Percentiles rank a stretch among this genome's conserved stretches.
phyloP scores from a whole-genome alignment of 2,888 invertebrate genomes.

The Trachelus stipa region DNA sequence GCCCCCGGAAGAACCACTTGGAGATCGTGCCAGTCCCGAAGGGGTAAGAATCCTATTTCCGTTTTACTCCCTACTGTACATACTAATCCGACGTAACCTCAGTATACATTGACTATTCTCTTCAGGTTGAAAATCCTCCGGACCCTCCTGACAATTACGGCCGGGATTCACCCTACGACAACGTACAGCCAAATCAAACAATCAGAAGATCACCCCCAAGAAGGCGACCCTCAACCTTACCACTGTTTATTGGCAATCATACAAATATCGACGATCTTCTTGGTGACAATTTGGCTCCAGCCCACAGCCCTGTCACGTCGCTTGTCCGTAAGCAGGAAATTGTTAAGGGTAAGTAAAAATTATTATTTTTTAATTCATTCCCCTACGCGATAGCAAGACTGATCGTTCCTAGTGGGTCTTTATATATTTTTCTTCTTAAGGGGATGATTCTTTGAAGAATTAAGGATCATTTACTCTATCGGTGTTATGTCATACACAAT shows the following conservation, averaged over 20 bases:
- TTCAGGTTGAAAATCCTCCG: constrained; percentile 61
- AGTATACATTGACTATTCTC: background rate
- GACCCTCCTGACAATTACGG: constrained; percentile 64
- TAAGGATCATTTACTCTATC: background rate
- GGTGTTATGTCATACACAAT: background rate
- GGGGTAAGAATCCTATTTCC: constrained; percentile 67
- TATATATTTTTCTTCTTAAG: background rate
- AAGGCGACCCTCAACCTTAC: constrained; percentile 59
- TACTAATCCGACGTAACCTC: background rate
- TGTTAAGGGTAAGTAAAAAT: constrained; percentile 53
- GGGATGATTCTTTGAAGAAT: background rate
- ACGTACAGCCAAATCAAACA: constrained; percentile 67
- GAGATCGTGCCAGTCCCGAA: constrained; percentile 85
- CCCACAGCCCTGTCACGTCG: constrained; percentile 47
- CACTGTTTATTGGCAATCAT: constrained; percentile 84
- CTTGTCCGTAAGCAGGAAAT: constrained; percentile 46
- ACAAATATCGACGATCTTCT: constrained; percentile 92
- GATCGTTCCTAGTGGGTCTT: background rate
- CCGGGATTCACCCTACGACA: constrained; percentile 79
- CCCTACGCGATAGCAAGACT: no score
- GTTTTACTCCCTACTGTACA: background rate
- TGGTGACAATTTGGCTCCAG: constrained; percentile 67
- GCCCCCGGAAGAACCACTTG: constrained; percentile 70
- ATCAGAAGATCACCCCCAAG: constrained; percentile 51
- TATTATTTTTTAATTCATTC: background rate